Evolutionary conservation across 1,140 invertebrate species (phyloP).

Genomic region (Drosophila cardini): DNA sequence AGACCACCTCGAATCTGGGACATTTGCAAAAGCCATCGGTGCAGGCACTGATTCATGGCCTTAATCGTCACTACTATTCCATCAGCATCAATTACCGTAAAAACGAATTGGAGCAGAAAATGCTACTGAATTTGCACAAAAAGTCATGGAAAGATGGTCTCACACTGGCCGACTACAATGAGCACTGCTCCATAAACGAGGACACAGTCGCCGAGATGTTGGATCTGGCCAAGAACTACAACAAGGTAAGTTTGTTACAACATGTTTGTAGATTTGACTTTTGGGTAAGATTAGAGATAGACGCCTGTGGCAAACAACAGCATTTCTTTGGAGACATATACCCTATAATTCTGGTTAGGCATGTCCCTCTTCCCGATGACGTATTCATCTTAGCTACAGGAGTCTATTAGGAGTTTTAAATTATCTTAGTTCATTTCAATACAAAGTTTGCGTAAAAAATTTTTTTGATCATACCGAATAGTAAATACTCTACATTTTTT

Average conservation of each 20-base stretch:
- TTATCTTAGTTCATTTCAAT: too few species aligned
- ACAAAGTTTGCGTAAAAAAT: not conserved
- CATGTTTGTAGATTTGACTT: not conserved
- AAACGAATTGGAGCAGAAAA: constrained; percentile 99
- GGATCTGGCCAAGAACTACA: constrained; percentile 98
- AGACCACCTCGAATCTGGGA: constrained; percentile 99
- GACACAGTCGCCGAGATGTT: constrained; percentile 98
- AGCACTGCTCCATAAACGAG: constrained; percentile 96
- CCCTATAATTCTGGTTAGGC: too few species aligned
- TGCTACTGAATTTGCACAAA: constrained; percentile 99
- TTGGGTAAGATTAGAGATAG: not conserved
- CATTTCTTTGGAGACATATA: too few species aligned
- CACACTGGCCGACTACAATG: constrained; percentile 96
- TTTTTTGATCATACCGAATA: not conserved
- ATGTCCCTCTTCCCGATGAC: too few species aligned
- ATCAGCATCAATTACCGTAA: constrained; percentile 99
- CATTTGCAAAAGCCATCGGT: constrained; percentile 99
- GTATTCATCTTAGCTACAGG: too few species aligned
- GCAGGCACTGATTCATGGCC: constrained; percentile 98
- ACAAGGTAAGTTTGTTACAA: constrained; percentile 89
- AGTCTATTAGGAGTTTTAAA: too few species aligned
- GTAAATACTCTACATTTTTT: not conserved
- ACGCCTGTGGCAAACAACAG: not conserved
- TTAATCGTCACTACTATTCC: constrained; percentile 99
- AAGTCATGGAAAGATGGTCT: constrained; percentile 99